phyloP scores from a whole-genome alignment of 2,888 invertebrate genomes.

The Xestia xanthographa region DNA sequence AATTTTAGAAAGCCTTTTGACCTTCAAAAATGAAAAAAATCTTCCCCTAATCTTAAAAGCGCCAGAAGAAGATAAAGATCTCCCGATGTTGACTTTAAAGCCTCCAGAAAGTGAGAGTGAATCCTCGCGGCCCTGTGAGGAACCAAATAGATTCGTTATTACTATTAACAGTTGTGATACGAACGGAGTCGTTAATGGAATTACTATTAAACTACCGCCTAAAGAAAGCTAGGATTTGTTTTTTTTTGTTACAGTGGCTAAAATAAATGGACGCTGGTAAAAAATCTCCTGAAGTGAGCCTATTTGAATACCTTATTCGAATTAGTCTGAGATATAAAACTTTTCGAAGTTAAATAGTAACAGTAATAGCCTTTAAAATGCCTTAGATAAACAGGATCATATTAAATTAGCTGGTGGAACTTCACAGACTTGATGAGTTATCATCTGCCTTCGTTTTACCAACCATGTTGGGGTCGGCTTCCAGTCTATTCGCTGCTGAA shows the following conservation, averaged over 20 bases:
- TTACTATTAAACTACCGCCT: constrained; percentile 80
- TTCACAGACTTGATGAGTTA: too few species aligned
- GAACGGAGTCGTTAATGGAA: constrained; percentile 79
- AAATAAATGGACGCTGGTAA: not conserved
- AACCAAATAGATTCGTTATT: constrained; percentile 76
- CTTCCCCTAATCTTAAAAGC: constrained; percentile 28
- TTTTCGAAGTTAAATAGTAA: not conserved
- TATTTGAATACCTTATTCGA: not conserved
- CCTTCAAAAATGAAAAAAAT: constrained; percentile 42
- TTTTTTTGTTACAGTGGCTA: not conserved
- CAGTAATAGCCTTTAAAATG: not conserved
- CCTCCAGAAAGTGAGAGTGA: constrained; percentile 14
- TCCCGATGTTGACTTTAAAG: constrained; percentile 36
- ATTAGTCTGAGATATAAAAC: too few species aligned
- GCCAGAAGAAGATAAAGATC: constrained; percentile 34
- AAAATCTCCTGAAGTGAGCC: not conserved
- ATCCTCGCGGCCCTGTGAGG: not conserved
- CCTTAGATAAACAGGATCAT: not conserved
- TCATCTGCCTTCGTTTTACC: too few species aligned
- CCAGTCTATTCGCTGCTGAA: too few species aligned
- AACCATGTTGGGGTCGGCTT: too few species aligned
- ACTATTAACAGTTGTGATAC: constrained; percentile 78
- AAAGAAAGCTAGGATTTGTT: constrained; percentile 67
- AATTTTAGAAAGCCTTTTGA: constrained; percentile 24
- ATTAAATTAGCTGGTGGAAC: too few species aligned